Evolutionary conservation across 2,113 vertebrate species (phyloP).

Genomic region (Gallinago paraguaiae): DNA sequence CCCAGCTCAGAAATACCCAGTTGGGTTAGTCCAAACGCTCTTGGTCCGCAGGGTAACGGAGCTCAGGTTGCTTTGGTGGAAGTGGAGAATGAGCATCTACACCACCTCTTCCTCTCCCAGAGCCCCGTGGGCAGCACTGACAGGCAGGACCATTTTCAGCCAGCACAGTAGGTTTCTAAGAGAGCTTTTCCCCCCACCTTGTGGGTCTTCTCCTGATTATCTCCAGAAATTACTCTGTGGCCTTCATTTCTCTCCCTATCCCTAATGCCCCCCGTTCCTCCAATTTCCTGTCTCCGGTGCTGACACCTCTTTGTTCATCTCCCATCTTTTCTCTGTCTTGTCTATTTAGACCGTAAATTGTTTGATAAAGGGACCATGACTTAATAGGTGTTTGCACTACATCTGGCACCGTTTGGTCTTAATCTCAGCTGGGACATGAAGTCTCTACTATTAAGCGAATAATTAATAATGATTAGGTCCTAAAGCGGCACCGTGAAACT

Average conservation of each 20-base stretch:
- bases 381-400: conserved; percentile 66
- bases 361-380: conserved; percentile 66
- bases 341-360: conserved; percentile 49
- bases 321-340: conserved; percentile 64
- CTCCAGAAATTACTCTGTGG: background rate
- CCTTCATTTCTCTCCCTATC: background rate
- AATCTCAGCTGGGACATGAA: conserved; percentile 50
- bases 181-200: background rate
- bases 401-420: conserved; percentile 55
- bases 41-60: fast-evolving
- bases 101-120: fast-evolving
- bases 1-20: background rate
- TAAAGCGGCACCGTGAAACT: conserved; percentile 15
- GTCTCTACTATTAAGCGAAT: conserved; percentile 21
- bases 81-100: background rate
- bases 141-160: background rate
- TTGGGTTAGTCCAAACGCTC: background rate
- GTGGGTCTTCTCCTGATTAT: background rate
- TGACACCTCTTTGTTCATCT: conserved; percentile 52
- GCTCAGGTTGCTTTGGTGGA: background rate
- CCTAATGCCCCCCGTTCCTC: background rate
- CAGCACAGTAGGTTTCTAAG: background rate
- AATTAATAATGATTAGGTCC: conserved; percentile 64
- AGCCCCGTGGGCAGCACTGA: fast-evolving
- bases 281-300: conserved; percentile 19